These are phyloP conservation scores for Laupala kohalensis DNA, from an alignment of 1,140 invertebrate species.

Conservation along the genomic window DNA sequence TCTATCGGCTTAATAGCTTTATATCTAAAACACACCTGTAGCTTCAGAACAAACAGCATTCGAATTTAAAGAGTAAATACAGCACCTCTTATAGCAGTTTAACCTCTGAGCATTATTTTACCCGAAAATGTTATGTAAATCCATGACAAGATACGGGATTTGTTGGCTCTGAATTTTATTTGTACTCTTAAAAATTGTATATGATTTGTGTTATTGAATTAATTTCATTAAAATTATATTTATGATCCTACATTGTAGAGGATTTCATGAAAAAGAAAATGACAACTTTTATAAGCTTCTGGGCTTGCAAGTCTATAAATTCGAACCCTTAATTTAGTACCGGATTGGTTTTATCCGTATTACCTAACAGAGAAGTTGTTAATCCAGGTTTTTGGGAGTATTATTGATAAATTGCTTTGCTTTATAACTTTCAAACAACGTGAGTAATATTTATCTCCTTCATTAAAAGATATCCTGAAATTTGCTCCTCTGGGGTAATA, in stretches of 20 bases:
- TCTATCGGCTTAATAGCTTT: not conserved
- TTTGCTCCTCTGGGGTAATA: too few relatives aligned
- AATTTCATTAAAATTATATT: not conserved
- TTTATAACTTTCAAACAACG: not conserved
- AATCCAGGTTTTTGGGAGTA: not conserved
- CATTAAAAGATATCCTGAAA: not conserved
- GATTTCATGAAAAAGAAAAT: not conserved
- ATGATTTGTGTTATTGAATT: not conserved
- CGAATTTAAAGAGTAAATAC: not conserved
- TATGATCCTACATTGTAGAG: not conserved
- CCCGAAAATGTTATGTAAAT: not conserved
- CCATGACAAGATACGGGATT: not conserved
- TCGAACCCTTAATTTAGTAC: not conserved
- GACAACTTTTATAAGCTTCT: not conserved
- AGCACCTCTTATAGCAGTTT: not conserved
- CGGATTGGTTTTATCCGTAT: not conserved
- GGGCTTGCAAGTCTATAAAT: not conserved
- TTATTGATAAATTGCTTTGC: not conserved
- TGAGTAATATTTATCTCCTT: not conserved
- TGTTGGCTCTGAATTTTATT: not conserved
- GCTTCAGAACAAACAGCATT: not conserved
- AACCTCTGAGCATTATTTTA: not conserved
- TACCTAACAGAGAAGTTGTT: not conserved
- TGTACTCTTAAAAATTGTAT: not conserved
- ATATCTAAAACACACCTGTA: not conserved